Evolutionary conservation across 2,113 vertebrate species (phyloP).

Genomic region (Onychostruthus taczanowskii): DNA sequence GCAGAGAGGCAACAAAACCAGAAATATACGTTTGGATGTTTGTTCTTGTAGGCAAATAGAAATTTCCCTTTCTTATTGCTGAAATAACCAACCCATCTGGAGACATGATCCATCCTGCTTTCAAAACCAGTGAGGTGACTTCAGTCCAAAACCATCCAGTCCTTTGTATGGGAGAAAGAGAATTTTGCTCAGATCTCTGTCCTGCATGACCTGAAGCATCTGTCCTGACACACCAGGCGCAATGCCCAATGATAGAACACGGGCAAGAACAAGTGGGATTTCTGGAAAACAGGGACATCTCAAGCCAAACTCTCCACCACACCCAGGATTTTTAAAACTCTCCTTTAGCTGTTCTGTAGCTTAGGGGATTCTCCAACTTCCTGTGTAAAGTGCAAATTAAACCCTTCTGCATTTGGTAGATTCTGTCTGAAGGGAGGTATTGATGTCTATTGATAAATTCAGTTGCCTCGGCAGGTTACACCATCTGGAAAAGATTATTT

Average conservation of each 20-base stretch:
- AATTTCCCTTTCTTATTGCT: background rate
- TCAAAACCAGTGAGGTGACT: background rate
- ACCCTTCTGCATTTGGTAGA: background rate
- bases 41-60: background rate
- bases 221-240: background rate
- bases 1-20: background rate
- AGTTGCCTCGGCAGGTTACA: background rate
- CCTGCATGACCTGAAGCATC: background rate
- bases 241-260: background rate
- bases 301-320: background rate
- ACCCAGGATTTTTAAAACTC: background rate
- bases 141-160: background rate
- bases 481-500: background rate
- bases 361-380: background rate
- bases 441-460: background rate
- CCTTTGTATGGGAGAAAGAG: background rate
- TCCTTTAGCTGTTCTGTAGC: background rate
- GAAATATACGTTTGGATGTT: background rate
- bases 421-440: background rate
- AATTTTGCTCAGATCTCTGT: background rate
- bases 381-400: background rate
- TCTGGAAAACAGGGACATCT: background rate
- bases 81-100: rapidly evolving
- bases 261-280: background rate
- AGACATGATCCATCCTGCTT: background rate